These are phyloP conservation scores for Semaprochilodus insignis DNA, from an alignment of 2,797 vertebrate genomes.

Conservation along the genomic window DNA sequence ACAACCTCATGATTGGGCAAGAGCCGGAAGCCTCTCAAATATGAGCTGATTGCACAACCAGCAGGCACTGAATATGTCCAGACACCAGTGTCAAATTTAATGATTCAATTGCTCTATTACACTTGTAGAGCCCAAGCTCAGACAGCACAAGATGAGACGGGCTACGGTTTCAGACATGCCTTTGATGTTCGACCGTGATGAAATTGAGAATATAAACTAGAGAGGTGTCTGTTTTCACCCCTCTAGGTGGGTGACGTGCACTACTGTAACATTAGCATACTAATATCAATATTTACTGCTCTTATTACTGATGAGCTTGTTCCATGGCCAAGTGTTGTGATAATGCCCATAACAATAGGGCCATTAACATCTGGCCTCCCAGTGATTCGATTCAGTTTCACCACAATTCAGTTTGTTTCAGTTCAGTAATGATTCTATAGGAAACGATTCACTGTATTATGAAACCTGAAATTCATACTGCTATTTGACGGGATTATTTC, in stretches of 20 bases:
- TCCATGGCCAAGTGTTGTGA: neutral
- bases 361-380: neutral
- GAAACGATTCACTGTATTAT: no score
- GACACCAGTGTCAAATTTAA: slow-evolving; percentile 33
- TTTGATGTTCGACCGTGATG: slow-evolving; percentile 18
- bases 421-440: no score
- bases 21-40: slow-evolving; percentile 23
- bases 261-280: neutral
- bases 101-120: slow-evolving; percentile 29
- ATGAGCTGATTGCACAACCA: slow-evolving; percentile 29
- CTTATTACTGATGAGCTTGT: no score
- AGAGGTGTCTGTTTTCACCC: neutral
- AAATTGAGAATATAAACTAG: neutral
- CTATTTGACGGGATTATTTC: no score
- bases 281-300: neutral
- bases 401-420: no score
- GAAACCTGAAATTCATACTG: no score
- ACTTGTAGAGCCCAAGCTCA: slow-evolving; percentile 3
- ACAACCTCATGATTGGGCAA: slow-evolving; percentile 24
- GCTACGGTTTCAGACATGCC: neutral
- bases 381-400: neutral
- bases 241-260: neutral
- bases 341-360: neutral
- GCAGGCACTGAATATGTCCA: slow-evolving; percentile 28
- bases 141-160: neutral